Conservation (phyloP, 2,797 vertebrate genomes). For the Poecile montanus region DNA sequence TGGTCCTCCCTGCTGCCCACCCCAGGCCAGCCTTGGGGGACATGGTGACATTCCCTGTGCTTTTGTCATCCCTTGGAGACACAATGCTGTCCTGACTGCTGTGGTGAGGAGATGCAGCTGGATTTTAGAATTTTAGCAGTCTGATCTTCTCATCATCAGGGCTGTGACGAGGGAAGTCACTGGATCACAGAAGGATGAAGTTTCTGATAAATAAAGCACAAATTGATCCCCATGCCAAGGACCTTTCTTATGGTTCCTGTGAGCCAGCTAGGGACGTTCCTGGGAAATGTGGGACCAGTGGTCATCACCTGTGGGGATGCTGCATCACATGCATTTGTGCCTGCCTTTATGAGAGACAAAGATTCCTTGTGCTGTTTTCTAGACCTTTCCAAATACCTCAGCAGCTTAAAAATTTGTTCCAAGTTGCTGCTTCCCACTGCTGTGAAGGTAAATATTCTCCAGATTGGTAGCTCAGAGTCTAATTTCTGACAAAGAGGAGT, state of each 20-base stretch:
- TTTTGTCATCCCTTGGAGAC: neutral
- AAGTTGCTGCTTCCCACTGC: neutral
- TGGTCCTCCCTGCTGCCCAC: neutral
- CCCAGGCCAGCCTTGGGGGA: neutral
- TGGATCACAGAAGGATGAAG: neutral
- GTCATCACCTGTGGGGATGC: neutral
- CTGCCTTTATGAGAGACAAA: neutral
- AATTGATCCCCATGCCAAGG: neutral
- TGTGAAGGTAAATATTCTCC: neutral
- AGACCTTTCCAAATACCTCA: neutral
- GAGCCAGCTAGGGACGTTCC: neutral
- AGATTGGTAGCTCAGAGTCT: neutral
- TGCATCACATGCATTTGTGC: neutral
- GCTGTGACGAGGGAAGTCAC: neutral
- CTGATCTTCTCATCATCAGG: neutral
- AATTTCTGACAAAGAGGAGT: conserved; percentile 28
- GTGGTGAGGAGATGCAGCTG: neutral
- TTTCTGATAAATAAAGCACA: neutral
- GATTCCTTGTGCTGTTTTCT: neutral
- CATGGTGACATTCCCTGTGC: neutral
- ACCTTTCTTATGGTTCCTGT: neutral
- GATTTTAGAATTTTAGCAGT: neutral
- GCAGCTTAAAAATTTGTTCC: neutral
- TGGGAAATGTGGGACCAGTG: neutral
- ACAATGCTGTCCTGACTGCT: neutral